Evolutionary conservation across 2,113 vertebrate species (phyloP).

Genomic region (Amazona vittata): DNA sequence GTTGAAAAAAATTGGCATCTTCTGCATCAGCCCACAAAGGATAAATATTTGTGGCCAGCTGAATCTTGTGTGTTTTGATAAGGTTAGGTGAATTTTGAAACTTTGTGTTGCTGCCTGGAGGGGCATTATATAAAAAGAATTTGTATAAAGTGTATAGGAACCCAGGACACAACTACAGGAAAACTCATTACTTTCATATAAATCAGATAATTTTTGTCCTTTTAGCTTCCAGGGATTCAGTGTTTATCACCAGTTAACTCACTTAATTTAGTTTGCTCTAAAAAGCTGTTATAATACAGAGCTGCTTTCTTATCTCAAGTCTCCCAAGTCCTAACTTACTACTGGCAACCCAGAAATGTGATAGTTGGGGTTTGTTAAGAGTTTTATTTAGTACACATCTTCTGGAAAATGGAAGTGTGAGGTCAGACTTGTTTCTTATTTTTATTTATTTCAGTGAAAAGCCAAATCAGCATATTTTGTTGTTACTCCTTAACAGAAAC

Average conservation of each 20-base stretch:
- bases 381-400: background rate
- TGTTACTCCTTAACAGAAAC: background rate
- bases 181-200: background rate
- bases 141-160: background rate
- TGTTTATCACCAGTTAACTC: background rate
- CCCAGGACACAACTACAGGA: background rate
- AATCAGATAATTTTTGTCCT: background rate
- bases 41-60: constrained; percentile 98
- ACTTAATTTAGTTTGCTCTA: background rate
- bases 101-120: background rate
- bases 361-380: background rate
- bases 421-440: background rate
- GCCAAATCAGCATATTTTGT: fast-evolving
- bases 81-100: constrained; percentile 77
- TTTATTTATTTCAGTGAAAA: background rate
- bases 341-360: background rate
- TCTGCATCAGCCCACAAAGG: constrained; percentile 96
- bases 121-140: background rate
- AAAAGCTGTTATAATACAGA: background rate
- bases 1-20: constrained; percentile 89
- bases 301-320: background rate
- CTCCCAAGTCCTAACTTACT: background rate
- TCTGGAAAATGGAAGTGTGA: background rate
- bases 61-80: constrained; percentile 97
- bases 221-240: background rate